phyloP scores from a whole-genome alignment of 2,888 invertebrate genomes.

The Coleophora deauratella region DNA sequence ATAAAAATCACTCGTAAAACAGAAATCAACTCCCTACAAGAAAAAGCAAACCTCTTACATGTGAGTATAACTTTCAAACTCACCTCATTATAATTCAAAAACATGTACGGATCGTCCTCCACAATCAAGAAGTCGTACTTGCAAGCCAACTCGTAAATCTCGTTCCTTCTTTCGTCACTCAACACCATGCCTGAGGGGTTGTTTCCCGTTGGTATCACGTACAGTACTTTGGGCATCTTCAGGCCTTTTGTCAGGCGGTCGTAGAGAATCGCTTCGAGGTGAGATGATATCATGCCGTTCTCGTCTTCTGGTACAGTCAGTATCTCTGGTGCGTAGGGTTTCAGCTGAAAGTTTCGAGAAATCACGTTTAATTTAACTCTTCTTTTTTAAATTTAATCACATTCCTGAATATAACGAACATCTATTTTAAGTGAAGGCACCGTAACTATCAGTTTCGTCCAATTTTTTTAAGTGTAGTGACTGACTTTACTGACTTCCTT shows the following conservation, averaged over 20 bases:
- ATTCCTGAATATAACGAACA: no score
- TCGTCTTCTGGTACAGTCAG: slow-evolving; percentile 81
- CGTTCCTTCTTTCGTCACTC: slow-evolving; percentile 76
- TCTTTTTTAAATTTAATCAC: no score
- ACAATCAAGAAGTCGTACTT: slow-evolving; percentile 84
- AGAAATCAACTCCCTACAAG: no score
- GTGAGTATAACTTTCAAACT: no score
- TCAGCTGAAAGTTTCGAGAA: slow-evolving; percentile 67
- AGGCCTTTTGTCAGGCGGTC: slow-evolving; percentile 47
- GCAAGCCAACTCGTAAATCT: slow-evolving; percentile 83
- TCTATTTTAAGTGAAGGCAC: no score
- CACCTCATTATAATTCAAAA: slow-evolving; percentile 80
- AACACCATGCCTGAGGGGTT: slow-evolving; percentile 85
- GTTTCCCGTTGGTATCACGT: slow-evolving; percentile 81
- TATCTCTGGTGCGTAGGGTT: slow-evolving; percentile 78
- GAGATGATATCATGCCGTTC: slow-evolving; percentile 77
- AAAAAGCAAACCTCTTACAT: no score
- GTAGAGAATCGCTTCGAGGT: slow-evolving; percentile 72
- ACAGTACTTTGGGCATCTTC: slow-evolving; percentile 76
- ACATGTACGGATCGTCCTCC: slow-evolving; percentile 90
- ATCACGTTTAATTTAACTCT: no score
- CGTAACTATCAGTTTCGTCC: no score
- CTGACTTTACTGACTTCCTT: no score
- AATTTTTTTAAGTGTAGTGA: no score
- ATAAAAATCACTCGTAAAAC: no score